These are phyloP conservation scores for Cyphomyrus discorhynchus DNA, from an alignment of 2,113 vertebrate genomes.

Conservation along the genomic window DNA sequence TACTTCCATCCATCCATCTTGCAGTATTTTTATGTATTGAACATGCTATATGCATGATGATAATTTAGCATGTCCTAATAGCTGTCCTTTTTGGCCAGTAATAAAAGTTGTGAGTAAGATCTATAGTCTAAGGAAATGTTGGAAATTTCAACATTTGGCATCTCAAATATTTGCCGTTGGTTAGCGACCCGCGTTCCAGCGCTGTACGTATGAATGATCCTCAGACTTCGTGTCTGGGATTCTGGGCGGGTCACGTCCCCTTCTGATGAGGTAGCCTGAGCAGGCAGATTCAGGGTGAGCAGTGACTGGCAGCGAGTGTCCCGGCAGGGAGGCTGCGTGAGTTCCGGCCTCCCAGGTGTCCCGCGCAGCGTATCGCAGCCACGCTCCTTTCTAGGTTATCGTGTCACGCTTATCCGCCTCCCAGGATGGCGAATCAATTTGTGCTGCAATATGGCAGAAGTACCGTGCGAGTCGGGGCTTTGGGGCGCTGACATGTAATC, in stretches of 20 bases:
- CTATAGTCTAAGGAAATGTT: neutral
- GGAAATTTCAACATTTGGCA: neutral
- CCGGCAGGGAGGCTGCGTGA: neutral
- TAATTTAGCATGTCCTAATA: neutral
- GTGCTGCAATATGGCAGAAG: neutral
- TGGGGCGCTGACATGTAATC: neutral
- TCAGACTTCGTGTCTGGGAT: neutral
- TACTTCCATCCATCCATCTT: neutral
- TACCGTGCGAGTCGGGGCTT: neutral
- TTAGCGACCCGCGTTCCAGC: neutral
- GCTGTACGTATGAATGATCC: neutral
- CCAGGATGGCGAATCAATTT: neutral
- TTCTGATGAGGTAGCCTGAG: neutral
- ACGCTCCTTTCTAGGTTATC: neutral
- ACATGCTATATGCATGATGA: neutral
- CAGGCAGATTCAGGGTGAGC: neutral
- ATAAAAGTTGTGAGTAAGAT: neutral
- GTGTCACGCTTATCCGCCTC: neutral
- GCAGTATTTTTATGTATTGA: neutral
- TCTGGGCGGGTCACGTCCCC: neutral
- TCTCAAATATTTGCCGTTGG: neutral
- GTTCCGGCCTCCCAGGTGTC: neutral
- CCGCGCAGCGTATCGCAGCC: neutral
- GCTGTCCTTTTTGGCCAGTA: neutral
- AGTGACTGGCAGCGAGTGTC: neutral